phyloP scores from a whole-genome alignment of 2,113 vertebrate species.

The Eonycteris spelaea region DNA sequence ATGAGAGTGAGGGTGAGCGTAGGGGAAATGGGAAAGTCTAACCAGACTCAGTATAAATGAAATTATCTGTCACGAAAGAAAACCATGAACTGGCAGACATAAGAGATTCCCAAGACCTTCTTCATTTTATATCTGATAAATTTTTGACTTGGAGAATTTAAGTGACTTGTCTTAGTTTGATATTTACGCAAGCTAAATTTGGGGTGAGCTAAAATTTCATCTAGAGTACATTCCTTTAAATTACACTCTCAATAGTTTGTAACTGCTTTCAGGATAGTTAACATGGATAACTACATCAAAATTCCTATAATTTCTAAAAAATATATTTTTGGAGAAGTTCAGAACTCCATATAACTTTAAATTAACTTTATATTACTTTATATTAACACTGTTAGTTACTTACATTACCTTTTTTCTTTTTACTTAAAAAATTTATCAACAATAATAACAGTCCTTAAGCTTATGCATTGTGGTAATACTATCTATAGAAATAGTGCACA shows the following conservation, averaged over 20 bases:
- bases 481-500: neutral
- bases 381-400: neutral
- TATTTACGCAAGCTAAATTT: neutral
- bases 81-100: neutral
- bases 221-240: neutral
- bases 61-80: neutral
- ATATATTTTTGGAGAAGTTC: neutral
- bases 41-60: neutral
- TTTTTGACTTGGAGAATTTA: neutral
- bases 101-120: neutral
- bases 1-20: neutral
- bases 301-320: slow-evolving; percentile 17
- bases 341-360: neutral
- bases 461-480: neutral
- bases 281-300: neutral
- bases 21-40: neutral
- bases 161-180: neutral
- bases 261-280: neutral
- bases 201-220: neutral
- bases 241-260: neutral
- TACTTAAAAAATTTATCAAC: neutral
- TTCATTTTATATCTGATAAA: neutral
- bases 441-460: neutral
- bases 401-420: neutral
- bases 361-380: neutral